phyloP scores from a whole-genome alignment of 2,113 vertebrate species.

The Lethenteron camtschaticum region DNA sequence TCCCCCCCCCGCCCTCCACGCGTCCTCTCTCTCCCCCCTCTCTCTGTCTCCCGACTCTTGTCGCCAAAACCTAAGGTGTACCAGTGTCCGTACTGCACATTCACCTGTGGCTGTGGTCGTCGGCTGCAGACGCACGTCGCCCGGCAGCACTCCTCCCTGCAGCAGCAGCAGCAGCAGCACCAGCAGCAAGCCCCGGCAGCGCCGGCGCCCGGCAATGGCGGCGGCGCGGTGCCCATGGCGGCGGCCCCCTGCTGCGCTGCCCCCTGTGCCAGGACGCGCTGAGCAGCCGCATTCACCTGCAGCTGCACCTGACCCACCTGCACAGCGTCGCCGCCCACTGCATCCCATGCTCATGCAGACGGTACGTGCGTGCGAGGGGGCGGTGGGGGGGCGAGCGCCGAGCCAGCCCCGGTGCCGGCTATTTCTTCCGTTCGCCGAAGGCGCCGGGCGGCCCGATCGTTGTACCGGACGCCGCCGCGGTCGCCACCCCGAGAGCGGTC shows the following conservation, averaged over 20 bases:
- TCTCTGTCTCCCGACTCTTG: slow-evolving; percentile 13
- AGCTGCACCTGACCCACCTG: slow-evolving; percentile 90
- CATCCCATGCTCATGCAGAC: slow-evolving; percentile 49
- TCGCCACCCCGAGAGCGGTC: no score
- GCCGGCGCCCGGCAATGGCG: slow-evolving; percentile 16
- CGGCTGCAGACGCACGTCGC: slow-evolving; percentile 97
- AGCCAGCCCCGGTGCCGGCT: no score
- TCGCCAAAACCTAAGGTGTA: slow-evolving; percentile 39
- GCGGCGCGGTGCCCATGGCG: slow-evolving; percentile 17
- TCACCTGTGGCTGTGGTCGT: slow-evolving; percentile 85
- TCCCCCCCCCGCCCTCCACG: no score
- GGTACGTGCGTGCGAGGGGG: slow-evolving; percentile 9
- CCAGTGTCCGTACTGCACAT: slow-evolving; percentile 97
- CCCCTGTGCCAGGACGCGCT: slow-evolving; percentile 95
- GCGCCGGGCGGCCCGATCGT: no score
- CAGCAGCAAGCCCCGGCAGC: slow-evolving; percentile 16
- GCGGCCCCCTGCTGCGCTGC: slow-evolving; percentile 58
- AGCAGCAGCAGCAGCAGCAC: slow-evolving; percentile 20
- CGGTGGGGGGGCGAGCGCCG: not conserved
- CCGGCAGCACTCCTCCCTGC: slow-evolving; percentile 97
- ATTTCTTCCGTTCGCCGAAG: no score
- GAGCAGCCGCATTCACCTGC: slow-evolving; percentile 99
- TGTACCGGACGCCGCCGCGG: no score
- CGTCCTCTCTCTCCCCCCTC: no score
- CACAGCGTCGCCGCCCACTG: slow-evolving; percentile 97